These are phyloP conservation scores for Candidula unifasciata DNA, from an alignment of 2,888 invertebrate species.

Conservation along the genomic window DNA sequence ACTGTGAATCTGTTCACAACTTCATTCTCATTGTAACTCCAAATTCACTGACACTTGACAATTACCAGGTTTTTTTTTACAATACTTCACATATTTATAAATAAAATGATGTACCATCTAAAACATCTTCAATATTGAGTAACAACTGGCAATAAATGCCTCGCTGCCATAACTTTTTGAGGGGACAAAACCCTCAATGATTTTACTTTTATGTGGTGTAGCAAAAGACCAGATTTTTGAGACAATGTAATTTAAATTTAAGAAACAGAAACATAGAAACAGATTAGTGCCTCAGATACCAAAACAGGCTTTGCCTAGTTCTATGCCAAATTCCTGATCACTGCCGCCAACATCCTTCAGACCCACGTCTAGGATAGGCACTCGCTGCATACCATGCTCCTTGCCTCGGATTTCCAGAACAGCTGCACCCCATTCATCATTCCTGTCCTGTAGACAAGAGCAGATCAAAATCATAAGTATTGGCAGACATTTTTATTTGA, in stretches of 20 bases:
- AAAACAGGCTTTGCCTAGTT: constrained; percentile 91
- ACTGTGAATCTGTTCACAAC: too few species aligned
- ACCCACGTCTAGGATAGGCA: constrained; percentile 90
- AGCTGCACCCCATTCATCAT: constrained; percentile 86
- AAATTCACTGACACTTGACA: too few species aligned
- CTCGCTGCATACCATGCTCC: constrained; percentile 87
- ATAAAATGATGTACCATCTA: too few species aligned
- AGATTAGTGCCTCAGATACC: constrained; percentile 53
- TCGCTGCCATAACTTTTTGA: not conserved
- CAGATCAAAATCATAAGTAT: not conserved
- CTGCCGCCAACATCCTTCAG: constrained; percentile 86
- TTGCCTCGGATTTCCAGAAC: constrained; percentile 84
- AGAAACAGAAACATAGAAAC: not conserved
- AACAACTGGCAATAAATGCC: too few species aligned
- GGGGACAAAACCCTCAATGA: not conserved
- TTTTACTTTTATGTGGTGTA: not conserved
- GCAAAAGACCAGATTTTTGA: not conserved
- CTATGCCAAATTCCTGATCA: constrained; percentile 88
- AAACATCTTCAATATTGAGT: too few species aligned
- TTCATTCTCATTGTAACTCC: too few species aligned
- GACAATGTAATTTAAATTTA: not conserved
- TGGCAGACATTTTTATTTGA: too few species aligned
- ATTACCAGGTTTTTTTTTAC: too few species aligned
- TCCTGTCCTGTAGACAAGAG: constrained; percentile 81
- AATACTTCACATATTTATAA: too few species aligned